Base-by-base conservation (phyloP, 2,797 vertebrate genomes). In the Sebastes itinus region DNA sequence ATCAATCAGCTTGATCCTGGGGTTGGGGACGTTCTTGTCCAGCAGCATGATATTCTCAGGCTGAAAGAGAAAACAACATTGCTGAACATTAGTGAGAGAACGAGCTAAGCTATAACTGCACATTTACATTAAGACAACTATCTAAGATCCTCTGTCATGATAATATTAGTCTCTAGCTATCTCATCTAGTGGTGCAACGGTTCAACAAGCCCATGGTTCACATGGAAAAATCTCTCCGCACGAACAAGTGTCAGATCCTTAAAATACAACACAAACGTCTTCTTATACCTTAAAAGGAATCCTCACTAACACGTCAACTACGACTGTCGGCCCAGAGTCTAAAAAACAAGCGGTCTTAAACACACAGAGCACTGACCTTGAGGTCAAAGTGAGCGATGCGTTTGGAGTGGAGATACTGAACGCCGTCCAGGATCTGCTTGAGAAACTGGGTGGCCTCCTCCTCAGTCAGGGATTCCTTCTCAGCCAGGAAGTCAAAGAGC, bases 41-140 rank as follows among this genome's bases (percentile, higher is more conserved):
- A 99, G 94, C 74, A 99, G 95, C 98, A 99, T 99, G 90, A 99
- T 99, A 85, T 99, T 99, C 88, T 99, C 98, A 0, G 98, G 98
- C 98, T 99, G 88, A 75, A 87, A 74, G 30, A 80, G 2, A 28
- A 63, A 56, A 67, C 4, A 46, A 75, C 25, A 73, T 0, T 49
- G 25, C 5, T 7, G 5, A 55, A 55, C 61, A 60, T 80, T 3
- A 65, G 2, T 20, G 8, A 20, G 5, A 70, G 18, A 46, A 49
- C 12, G 6, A 63, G 32, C 30, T 12, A 11, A 6, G 10, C 59
- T 18, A 30, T 28, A 30, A 60, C 2, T 60, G 16, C 12, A 61
- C 18, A 30, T 20, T 55, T 16, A 59, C 56, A 60, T 60, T 10
- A 30, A 60, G 5, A 30, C 56, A 28, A 59, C 7, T 28, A 5